A percentile compares a stretch with the other conserved stretches of the same genome.
These are phyloP conservation scores for Melopsittacus undulatus DNA, from an alignment of 2,797 vertebrate genomes.

Conservation along the genomic window DNA sequence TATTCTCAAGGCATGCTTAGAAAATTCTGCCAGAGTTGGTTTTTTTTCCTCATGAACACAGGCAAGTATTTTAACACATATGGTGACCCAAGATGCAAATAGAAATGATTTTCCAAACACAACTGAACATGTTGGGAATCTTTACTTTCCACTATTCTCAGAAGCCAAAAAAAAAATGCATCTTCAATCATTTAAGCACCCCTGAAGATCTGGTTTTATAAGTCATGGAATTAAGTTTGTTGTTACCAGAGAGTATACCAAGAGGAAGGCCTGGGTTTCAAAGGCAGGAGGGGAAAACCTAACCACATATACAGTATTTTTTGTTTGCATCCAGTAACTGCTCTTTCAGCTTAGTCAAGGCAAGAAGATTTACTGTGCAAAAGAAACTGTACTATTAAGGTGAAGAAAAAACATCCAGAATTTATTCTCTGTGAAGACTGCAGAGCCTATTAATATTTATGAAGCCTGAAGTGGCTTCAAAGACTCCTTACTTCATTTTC, in stretches of 20 bases:
- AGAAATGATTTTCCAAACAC: background rate
- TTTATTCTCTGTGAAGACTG: constrained; percentile 1
- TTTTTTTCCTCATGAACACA: background rate
- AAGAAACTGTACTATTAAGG: background rate
- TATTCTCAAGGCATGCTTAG: background rate
- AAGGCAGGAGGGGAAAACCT: background rate
- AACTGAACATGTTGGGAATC: background rate
- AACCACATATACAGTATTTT: background rate
- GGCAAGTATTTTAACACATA: background rate
- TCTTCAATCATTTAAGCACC: background rate
- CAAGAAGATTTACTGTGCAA: background rate
- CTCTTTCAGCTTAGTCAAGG: constrained; percentile 18
- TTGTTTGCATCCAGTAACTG: background rate
- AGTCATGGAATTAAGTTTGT: background rate
- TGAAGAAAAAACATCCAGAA: constrained; percentile 29
- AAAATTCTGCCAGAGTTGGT: background rate
- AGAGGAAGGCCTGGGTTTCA: background rate
- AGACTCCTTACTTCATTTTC: constrained; percentile 19
- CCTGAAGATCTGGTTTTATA: background rate
- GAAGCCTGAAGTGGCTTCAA: constrained; percentile 56
- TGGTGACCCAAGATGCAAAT: background rate
- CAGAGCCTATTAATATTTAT: constrained; percentile 54
- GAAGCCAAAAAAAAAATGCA: background rate
- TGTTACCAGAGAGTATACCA: background rate
- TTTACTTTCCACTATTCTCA: background rate